Evolutionary conservation across 2,797 vertebrate genomes (phyloP), one percentile per base, ranked within the genome.

Genomic region (Platalea minor): DNA sequence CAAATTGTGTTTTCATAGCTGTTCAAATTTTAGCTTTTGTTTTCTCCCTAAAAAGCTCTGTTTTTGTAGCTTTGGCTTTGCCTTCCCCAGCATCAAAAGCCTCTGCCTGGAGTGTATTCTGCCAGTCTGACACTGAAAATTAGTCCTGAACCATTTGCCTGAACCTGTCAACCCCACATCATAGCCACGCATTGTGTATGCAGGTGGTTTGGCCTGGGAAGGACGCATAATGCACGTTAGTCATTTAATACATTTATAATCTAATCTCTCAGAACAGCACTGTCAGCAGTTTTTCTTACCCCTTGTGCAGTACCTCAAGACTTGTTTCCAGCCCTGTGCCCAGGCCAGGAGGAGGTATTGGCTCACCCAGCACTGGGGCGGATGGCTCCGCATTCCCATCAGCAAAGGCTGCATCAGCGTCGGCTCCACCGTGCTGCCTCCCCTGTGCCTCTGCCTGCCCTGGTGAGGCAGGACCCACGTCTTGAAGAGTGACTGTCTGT

Each of bases 21-120:
- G 54, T 85, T 91, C 59, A 70, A 35, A 51, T 91, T 91, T 84
- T 54, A 69, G 60, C 68, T 89, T 82, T 93, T 81, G 60, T 91
- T 93, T 96, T 35, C 70, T 79, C 57, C 69, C 73, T 56, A 26
- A 64, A 86, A 72, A 69, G 57, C 50, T 41, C 54, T 43, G 25
- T 23, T 85, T 65, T 65, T 4, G 0, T 83, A 63, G 33, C 70
- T 48, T 56, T 63, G 74, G 28, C 74, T 91, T 84, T 61, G 51
- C 65, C 48, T 78, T 68, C 29, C 73, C 53, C 64, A 75, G 60
- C 68, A 46, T 69, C 43, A 1, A 0, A 86, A 94, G 57, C 33
- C 67, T 31, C 65, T 79, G 51, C 24, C 61, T 73, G 43, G 54
- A 46, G 78, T 35, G 14, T 6, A 1, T 83, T 41, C 56, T 92